phyloP scores from a whole-genome alignment of 2,888 invertebrate species.

The Minunthozetes semirufus region DNA sequence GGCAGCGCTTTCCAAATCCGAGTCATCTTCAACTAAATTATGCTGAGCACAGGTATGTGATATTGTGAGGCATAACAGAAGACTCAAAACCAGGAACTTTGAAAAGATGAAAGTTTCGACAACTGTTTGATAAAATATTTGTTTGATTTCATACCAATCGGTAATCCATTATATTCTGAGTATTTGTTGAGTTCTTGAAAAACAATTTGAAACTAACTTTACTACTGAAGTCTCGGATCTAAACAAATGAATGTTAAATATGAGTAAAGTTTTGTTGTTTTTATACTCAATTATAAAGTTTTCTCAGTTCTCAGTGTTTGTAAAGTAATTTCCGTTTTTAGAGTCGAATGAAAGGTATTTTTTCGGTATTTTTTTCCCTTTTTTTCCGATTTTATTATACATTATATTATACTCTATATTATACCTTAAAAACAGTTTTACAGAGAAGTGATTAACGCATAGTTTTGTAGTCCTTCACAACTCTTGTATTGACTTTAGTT shows the following conservation, averaged over 20 bases:
- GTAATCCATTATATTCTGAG: not conserved
- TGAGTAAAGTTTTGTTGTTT: not conserved
- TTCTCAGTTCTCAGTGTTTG: not conserved
- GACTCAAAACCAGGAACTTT: not conserved
- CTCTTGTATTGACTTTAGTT: no score
- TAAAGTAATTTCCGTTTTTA: not conserved
- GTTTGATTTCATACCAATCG: conserved; percentile 9
- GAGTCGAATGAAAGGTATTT: not conserved
- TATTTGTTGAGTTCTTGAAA: not conserved
- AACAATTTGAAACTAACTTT: not conserved
- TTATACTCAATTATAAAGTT: not conserved
- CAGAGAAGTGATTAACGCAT: no score
- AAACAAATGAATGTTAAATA: not conserved
- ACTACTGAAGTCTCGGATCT: not conserved
- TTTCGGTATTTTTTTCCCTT: not conserved
- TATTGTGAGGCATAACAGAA: conserved; percentile 1
- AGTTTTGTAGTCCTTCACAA: no score
- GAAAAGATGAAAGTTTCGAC: not conserved
- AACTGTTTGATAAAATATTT: not conserved
- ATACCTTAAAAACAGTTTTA: no score
- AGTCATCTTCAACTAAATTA: not conserved
- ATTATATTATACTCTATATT: no score
- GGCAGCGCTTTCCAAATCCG: not conserved
- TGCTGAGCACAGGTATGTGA: not conserved
- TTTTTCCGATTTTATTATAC: no score